Base-by-base conservation (phyloP, 2,797 vertebrate species). In the Enteromius unitaeniatus region DNA sequence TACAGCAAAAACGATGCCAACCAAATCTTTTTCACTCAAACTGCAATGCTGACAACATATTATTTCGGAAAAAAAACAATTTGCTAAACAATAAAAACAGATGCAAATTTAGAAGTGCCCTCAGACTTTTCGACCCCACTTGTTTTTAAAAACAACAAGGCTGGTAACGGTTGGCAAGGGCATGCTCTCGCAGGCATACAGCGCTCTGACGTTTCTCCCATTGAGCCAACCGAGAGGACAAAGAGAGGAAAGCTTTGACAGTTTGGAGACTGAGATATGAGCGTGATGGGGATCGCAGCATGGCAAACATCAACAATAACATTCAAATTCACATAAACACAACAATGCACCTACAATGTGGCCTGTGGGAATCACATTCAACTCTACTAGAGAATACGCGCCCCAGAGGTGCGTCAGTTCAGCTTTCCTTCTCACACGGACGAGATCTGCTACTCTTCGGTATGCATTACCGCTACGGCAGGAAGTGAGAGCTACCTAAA, bases 201-300 rank as follows among this genome's bases (percentile, higher is more conserved):
- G 37, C 23, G 19, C 47, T 76, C 11, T 23, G 40, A 28, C 31
- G 11, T 53, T 28, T 76, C 73, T 67, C 62, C 15, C 67, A 72
- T 15, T 37, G 42, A 40, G 77, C 55, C 49, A 69, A 60, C 58
- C 28, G 47, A 40, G 70, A 58, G 70, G 84, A 93, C 90, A 93
- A 93, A 89, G 87, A 86, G 47, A 87, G 88, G 87, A 86, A 91
- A 90, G 89, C 84, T 87, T 79, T 69, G 86, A 88, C 80, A 87
- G 83, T 78, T 78, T 67, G 78, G 81, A 55, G 15, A 62, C 73
- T 87, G 82, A 92, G 90, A 90, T 88, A 88, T 85, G 67, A 84
- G 87, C 79, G 49, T 70, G 68, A 75, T 83, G 53, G 45, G 82
- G 84, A 83, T 80, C 67, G 4, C 69, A 70, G 40, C 78, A 81